Conservation (phyloP, 2,113 vertebrate species). For the Hiodon alosoides region DNA sequence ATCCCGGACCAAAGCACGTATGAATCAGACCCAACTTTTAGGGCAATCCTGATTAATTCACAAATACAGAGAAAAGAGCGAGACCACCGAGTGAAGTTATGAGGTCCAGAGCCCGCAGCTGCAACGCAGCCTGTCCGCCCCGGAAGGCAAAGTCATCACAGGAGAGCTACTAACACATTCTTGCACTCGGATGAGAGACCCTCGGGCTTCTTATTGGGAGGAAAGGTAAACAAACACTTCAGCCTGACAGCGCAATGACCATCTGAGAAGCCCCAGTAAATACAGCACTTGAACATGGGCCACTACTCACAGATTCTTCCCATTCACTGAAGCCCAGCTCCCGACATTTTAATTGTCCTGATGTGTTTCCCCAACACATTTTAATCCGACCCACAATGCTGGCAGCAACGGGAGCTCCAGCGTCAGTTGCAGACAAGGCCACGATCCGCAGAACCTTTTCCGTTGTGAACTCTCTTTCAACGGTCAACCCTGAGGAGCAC, state of each 20-base stretch:
- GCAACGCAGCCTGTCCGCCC: not conserved
- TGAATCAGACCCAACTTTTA: too few species aligned
- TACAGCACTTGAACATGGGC: not conserved
- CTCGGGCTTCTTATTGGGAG: not conserved
- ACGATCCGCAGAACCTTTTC: not conserved
- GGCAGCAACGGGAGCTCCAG: constrained; percentile 1
- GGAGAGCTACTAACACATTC: constrained; percentile 2
- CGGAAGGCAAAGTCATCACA: not conserved
- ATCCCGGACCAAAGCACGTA: too few species aligned
- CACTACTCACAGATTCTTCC: constrained; percentile 6
- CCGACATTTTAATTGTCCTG: constrained; percentile 22
- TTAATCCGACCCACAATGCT: constrained; percentile 19
- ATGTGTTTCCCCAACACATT: constrained; percentile 21
- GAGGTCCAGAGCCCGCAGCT: too few species aligned
- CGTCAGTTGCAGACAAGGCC: constrained; percentile 8
- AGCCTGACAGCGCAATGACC: not conserved
- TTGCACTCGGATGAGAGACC: not conserved
- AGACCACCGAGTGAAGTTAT: too few species aligned
- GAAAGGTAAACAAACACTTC: constrained; percentile 7
- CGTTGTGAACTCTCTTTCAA: constrained; percentile 8
- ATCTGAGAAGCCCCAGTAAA: not conserved
- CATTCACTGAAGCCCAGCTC: constrained; percentile 2
- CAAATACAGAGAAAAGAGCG: too few species aligned
- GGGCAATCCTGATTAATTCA: too few species aligned
- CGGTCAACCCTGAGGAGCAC: not conserved